Evolutionary conservation across 2,797 vertebrate genomes (phyloP), one percentile per base, ranked within the genome.

Genomic region (Oryzias dopingdopingensis): DNA sequence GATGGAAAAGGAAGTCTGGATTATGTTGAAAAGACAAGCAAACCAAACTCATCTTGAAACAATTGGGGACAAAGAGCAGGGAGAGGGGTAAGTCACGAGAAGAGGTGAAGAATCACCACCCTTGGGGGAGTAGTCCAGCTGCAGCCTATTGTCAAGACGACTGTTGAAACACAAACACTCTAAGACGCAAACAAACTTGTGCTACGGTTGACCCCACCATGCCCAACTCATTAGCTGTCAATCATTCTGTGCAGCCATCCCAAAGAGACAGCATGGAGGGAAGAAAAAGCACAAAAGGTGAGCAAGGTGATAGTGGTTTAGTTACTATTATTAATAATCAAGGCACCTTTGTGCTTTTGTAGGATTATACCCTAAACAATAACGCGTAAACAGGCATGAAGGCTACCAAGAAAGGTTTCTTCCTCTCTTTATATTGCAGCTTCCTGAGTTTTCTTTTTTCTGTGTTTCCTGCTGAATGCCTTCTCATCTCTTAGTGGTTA

Each of bases 11-110:
- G 77, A 89, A 84, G 77, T 89, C 89, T 90, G 90, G 89, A 76
- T 88, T 87, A 79, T 86, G 86, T 91, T 86, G 85, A 72, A 84
- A 52, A 76, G 84, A 84, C 80, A 79, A 79, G 73, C 63, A 66
- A 84, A 85, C 84, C 76, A 84, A 83, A 85, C 80, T 91, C 89
- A 90, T 90, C 85, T 90, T 90, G 90, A 90, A 91, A 88, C 89
- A 86, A 92, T 89, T 50, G 72, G 62, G 53, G 73, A 67, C 62
- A 59, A 62, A 62, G 63, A 46, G 22, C 65, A 76, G 71, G 76
- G 49, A 62, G 49, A 72, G 59, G 66, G 67, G 72, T 67, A 82
- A 79, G 75, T 71, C 79, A 63, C 55, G 85, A 68, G 70, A 73
- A 74, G 60, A 59, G 64, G 53, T 61, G 68, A 79, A 50, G 68